phyloP scores from a whole-genome alignment of 2,888 invertebrate genomes.

The Mimas tiliae region DNA sequence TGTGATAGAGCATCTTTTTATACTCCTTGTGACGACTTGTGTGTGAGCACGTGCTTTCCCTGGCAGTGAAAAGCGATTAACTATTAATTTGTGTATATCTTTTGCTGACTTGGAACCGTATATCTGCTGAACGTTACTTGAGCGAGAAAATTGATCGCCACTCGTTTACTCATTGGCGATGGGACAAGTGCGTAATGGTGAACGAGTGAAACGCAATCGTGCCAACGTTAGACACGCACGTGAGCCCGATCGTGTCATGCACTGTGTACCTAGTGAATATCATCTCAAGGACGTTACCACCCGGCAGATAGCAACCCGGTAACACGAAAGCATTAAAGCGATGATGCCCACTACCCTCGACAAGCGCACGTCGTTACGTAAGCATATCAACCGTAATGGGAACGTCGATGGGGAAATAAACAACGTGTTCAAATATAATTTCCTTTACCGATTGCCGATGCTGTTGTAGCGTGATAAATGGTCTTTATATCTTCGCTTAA shows the following conservation, averaged over 20 bases:
- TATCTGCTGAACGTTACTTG: no score
- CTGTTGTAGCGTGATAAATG: background rate
- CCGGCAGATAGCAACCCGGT: conserved; percentile 39
- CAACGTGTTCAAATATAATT: conserved; percentile 32
- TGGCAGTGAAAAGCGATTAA: no score
- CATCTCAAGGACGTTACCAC: conserved; percentile 59
- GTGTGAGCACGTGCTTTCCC: no score
- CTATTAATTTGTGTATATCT: no score
- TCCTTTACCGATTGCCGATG: conserved; percentile 2
- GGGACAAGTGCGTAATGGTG: conserved; percentile 19
- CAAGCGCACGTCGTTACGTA: conserved; percentile 29
- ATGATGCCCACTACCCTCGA: conserved; percentile 52
- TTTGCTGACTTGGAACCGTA: no score
- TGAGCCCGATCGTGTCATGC: conserved; percentile 39
- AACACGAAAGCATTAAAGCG: conserved; percentile 53
- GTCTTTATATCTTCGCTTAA: background rate
- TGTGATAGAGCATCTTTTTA: no score
- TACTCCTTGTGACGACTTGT: no score
- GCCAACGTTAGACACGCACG: conserved; percentile 55
- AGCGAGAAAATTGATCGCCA: no score
- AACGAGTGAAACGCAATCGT: conserved; percentile 42
- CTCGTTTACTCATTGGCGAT: no score
- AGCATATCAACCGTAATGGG: conserved; percentile 32
- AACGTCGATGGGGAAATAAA: conserved; percentile 35
- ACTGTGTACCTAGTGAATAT: conserved; percentile 48